Conservation (phyloP, 2,113 vertebrate genomes). For the Uropsilus gracilis region DNA sequence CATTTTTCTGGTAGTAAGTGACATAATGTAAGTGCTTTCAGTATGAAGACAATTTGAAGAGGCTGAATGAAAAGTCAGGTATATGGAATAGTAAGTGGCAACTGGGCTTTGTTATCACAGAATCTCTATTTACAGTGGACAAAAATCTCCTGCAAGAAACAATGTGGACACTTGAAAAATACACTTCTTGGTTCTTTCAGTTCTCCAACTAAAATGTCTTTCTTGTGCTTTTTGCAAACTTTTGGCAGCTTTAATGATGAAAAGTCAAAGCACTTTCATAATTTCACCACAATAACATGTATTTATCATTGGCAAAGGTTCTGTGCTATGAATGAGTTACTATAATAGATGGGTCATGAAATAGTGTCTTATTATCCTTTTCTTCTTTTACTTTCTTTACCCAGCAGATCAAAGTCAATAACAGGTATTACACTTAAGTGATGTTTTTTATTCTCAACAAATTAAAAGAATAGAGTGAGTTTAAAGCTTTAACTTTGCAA, state of each 20-base stretch:
- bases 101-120: constrained; percentile 14
- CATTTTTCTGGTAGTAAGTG: neutral
- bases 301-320: constrained; percentile 83
- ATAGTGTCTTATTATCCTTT: constrained; percentile 83
- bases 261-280: constrained; percentile 82
- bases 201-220: constrained; percentile 65
- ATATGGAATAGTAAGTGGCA: neutral
- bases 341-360: constrained; percentile 83
- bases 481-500: constrained; percentile 55
- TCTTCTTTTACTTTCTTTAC: constrained; percentile 79
- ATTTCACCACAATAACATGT: constrained; percentile 77
- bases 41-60: constrained; percentile 13
- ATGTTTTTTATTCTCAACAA: constrained; percentile 70
- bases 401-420: constrained; percentile 80
- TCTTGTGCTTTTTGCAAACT: constrained; percentile 75
- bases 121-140: constrained; percentile 54
- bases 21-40: neutral
- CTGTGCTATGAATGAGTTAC: constrained; percentile 82
- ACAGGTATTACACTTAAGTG: constrained; percentile 69
- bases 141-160: constrained; percentile 64
- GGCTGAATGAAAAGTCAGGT: neutral
- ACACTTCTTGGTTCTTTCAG: constrained; percentile 61
- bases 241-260: constrained; percentile 82
- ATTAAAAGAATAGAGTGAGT: constrained; percentile 76
- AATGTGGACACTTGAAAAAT: constrained; percentile 51